Base-by-base conservation (phyloP, 2,113 vertebrate species). In the Lycocorax pyrrhopterus region DNA sequence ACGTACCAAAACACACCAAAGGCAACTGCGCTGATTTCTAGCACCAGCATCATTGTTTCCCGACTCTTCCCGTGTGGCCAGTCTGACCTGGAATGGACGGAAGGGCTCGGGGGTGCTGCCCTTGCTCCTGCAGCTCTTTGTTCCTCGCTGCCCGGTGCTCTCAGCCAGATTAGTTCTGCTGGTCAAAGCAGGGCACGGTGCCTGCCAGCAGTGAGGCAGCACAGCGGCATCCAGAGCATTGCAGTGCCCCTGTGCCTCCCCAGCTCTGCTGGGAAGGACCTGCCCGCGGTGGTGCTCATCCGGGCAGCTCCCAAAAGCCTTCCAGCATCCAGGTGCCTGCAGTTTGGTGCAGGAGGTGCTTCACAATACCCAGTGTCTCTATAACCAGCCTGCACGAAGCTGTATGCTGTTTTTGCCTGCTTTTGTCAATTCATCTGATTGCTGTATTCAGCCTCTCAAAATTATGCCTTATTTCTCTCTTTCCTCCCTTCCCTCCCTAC, bases 41-140 rank as follows among this genome's bases (percentile, higher is more conserved):
- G 32, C 81, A 44, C 49, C 53, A 13, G 0, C 4, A 4, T 7
- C 26, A 16, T 27, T 4, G 22, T 68, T 84, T 74, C 55, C 63
- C 0, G 0, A 30, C 67, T 77, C 84, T 39, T 62, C 82, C 46
- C 67, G 7, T 27, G 72, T 20, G 74, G 44, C 44, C 15, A 41
- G 2, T 51, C 32, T 29, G 2, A 12, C 4, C 56, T 16, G 60
- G 43, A 30, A 39, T 39, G 5, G 39, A 1, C 6, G 21, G 55
- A 7, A 35, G 1, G 2, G 46, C 22, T 19, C 2, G 3, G 26
- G 29, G 22, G 9, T 21, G 9, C 0, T 43, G 75, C 33, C 85
- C 51, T 41, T 3, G 37, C 71, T 39, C 14, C 87, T 29, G 18
- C 55, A 52, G 53, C 0, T 0, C 78, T 46, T 21, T 74, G 27